A percentile compares a stretch with the other conserved stretches of the same genome.
Evolutionary conservation across 2,888 invertebrate genomes (phyloP).

Genomic region (Melanostoma mellinum): DNA sequence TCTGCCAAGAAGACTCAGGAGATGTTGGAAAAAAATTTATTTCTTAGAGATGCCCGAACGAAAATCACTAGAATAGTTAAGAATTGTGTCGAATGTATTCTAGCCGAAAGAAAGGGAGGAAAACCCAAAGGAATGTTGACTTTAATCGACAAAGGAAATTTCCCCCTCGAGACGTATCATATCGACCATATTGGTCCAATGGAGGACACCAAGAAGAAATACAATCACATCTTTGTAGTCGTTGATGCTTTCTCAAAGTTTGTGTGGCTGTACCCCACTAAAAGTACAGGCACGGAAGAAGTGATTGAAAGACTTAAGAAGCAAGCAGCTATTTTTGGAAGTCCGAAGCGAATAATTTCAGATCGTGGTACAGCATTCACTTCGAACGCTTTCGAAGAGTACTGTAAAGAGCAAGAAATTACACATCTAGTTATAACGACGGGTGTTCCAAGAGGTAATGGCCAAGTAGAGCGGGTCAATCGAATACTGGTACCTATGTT

Average conservation of each 20-base stretch:
- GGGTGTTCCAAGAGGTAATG: constrained; percentile 77
- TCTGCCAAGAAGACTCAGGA: constrained; percentile 74
- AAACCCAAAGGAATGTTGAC: constrained; percentile 75
- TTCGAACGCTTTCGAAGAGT: constrained; percentile 76
- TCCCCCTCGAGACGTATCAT: constrained; percentile 59
- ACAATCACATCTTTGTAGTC: no score
- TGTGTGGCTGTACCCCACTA: constrained; percentile 77
- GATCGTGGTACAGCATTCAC: constrained; percentile 80
- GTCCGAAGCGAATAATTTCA: constrained; percentile 76
- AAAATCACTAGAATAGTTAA: no score
- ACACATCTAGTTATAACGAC: constrained; percentile 75
- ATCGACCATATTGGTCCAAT: constrained; percentile 78
- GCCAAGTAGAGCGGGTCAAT: constrained; percentile 78
- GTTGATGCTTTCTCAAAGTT: no score
- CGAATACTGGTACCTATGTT: constrained; percentile 76
- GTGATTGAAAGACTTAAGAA: constrained; percentile 75
- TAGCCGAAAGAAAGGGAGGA: constrained; percentile 73
- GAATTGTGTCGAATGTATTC: neutral
- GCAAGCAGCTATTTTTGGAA: constrained; percentile 33
- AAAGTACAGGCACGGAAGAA: constrained; percentile 75
- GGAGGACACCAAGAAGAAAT: no score
- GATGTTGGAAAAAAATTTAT: constrained; percentile 75
- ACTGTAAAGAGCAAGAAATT: constrained; percentile 75
- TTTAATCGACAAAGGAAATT: constrained; percentile 72
- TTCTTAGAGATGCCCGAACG: constrained; percentile 58